phyloP scores from a whole-genome alignment of 2,797 vertebrate genomes.

The Schizothorax lantsangensis region DNA sequence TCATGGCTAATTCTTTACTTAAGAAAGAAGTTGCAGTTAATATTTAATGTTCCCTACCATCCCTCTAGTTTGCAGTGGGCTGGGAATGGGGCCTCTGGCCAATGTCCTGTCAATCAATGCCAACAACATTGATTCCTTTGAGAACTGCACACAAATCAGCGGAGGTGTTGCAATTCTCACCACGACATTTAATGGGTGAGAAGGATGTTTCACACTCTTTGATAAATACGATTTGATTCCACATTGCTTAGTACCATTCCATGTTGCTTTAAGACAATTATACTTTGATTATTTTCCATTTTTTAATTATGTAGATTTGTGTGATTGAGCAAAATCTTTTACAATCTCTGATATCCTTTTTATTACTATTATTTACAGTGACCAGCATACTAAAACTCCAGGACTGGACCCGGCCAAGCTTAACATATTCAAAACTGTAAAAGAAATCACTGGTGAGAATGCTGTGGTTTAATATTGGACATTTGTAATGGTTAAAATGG shows the following conservation, averaged over 20 bases:
- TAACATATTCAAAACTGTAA: conserved; percentile 89
- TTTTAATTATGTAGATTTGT: background rate
- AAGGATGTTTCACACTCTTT: background rate
- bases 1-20: background rate
- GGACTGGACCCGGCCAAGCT: conserved; percentile 84
- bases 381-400: conserved; percentile 84
- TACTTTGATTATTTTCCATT: background rate
- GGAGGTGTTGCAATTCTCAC: conserved; percentile 87
- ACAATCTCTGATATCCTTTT: background rate
- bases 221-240: background rate
- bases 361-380: conserved; percentile 76
- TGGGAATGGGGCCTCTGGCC: conserved; percentile 83
- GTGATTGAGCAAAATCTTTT: background rate
- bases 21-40: conserved; percentile 12
- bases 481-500: background rate
- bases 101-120: conserved; percentile 88
- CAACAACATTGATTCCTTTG: conserved; percentile 92
- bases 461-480: background rate
- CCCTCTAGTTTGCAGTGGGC: conserved; percentile 85
- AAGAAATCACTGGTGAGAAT: conserved; percentile 92
- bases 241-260: background rate
- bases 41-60: conserved; percentile 20
- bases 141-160: conserved; percentile 93
- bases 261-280: background rate
- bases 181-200: conserved; percentile 88